Percentiles rank a stretch among this genome's conserved stretches.
These are phyloP conservation scores for Dryobates pubescens DNA, from an alignment of 2,797 vertebrate genomes.

Conservation along the genomic window DNA sequence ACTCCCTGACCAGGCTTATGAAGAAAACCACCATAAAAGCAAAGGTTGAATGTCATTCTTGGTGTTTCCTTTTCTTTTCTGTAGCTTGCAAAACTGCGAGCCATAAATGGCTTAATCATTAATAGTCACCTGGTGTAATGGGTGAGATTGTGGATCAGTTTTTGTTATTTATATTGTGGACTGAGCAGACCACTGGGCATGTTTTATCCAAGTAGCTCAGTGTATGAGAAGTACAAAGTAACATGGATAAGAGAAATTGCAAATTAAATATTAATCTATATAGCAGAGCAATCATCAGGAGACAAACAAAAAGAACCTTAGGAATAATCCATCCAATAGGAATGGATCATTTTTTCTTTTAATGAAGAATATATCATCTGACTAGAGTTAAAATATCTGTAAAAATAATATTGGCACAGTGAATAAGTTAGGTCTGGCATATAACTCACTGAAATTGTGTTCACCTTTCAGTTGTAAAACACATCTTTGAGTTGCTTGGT, in stretches of 20 bases:
- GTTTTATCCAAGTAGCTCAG: constrained; percentile 9
- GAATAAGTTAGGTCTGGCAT: neutral
- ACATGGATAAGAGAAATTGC: constrained; percentile 24
- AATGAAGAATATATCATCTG: neutral
- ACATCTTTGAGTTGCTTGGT: neutral
- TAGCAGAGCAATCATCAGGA: constrained; percentile 11
- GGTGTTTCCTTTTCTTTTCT: neutral
- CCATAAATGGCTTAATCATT: constrained; percentile 52
- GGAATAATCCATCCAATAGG: neutral
- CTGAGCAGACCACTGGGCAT: neutral
- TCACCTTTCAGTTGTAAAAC: neutral
- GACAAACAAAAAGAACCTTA: neutral
- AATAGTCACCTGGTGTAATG: neutral
- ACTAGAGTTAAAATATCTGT: neutral
- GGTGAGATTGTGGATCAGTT: neutral
- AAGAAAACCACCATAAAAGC: constrained; percentile 9
- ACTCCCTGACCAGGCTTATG: neutral
- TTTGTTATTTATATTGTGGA: neutral
- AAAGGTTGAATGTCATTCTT: neutral
- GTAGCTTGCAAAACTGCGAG: neutral
- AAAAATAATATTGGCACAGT: neutral
- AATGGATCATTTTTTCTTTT: neutral
- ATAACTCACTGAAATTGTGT: neutral
- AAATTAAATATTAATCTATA: constrained; percentile 38
- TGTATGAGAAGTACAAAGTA: constrained; percentile 32